Conservation (phyloP, 2,797 vertebrate genomes). For the Sternotherus odoratus region DNA sequence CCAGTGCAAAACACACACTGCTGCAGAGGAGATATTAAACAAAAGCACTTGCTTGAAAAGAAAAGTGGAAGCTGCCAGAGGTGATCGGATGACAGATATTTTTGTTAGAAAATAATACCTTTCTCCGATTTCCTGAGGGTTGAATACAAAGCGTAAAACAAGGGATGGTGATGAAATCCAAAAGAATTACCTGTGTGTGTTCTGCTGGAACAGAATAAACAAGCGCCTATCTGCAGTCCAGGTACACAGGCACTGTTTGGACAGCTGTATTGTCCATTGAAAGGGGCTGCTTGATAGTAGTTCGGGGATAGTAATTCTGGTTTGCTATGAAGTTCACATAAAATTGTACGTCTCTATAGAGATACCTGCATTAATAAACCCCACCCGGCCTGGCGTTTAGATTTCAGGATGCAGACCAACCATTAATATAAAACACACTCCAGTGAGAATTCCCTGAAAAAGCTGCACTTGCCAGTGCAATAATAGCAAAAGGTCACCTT, state of each 20-base stretch:
- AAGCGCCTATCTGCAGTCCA: slow-evolving; percentile 83
- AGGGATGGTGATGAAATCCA: slow-evolving; percentile 80
- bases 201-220: slow-evolving; percentile 89
- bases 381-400: not conserved
- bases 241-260: slow-evolving; percentile 92
- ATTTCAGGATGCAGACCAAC: slow-evolving; percentile 41
- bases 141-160: slow-evolving; percentile 76
- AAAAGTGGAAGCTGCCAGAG: slow-evolving; percentile 34
- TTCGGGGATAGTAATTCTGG: slow-evolving; percentile 54
- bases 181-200: slow-evolving; percentile 84
- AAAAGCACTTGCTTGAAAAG: not conserved
- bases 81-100: slow-evolving; percentile 49
- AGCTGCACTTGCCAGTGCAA: slow-evolving; percentile 63
- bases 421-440: slow-evolving; percentile 28
- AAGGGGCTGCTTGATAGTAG: slow-evolving; percentile 81
- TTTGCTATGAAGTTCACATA: slow-evolving; percentile 72
- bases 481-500: slow-evolving; percentile 69
- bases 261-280: slow-evolving; percentile 91
- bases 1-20: not conserved
- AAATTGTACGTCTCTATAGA: slow-evolving; percentile 54
- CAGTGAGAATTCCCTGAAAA: slow-evolving; percentile 58
- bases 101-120: slow-evolving; percentile 66
- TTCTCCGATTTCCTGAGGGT: slow-evolving; percentile 61
- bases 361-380: slow-evolving; percentile 13
- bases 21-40: slow-evolving; percentile 10